These are phyloP conservation scores for Euura lappo DNA, from an alignment of 1,140 invertebrate species.

Conservation along the genomic window DNA sequence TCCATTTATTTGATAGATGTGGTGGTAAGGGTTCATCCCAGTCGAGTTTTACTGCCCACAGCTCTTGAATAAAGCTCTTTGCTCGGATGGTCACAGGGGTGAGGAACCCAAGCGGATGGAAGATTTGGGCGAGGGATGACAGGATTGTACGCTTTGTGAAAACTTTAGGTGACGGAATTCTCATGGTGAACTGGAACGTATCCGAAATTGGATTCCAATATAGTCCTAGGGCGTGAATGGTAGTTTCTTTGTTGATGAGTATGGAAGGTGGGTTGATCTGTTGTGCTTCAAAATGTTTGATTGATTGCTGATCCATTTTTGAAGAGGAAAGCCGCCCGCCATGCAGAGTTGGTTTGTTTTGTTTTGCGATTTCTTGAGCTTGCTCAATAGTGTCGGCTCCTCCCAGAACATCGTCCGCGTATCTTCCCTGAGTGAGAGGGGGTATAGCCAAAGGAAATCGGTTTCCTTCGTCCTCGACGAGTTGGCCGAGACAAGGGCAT, in stretches of 20 bases:
- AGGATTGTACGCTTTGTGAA: conserved; percentile 23
- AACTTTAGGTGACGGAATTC: conserved; percentile 19
- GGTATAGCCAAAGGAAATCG: conserved; percentile 22
- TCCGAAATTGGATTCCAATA: not conserved
- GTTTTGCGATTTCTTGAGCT: not conserved
- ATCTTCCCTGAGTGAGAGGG: conserved; percentile 23
- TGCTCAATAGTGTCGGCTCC: conserved; percentile 25
- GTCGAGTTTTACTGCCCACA: conserved; percentile 35
- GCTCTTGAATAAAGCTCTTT: conserved; percentile 39
- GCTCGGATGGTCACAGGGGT: conserved; percentile 29
- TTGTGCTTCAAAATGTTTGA: not conserved
- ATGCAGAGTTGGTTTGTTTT: not conserved
- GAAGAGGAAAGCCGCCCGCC: conserved; percentile 8
- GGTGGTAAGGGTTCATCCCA: conserved; percentile 37
- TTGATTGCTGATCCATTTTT: not conserved
- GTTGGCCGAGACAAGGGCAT: conserved; percentile 31
- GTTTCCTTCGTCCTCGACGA: conserved; percentile 17
- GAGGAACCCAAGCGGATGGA: conserved; percentile 21
- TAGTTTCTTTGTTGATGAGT: not conserved
- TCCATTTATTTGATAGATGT: conserved; percentile 1
- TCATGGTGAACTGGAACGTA: not conserved
- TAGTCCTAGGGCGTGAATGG: conserved; percentile 9
- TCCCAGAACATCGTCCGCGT: conserved; percentile 33
- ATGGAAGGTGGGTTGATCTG: not conserved
- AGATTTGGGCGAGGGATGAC: conserved; percentile 15